Conservation (phyloP, 92 coral and sea anemone genomes). For the Muricea muricata region DNA sequence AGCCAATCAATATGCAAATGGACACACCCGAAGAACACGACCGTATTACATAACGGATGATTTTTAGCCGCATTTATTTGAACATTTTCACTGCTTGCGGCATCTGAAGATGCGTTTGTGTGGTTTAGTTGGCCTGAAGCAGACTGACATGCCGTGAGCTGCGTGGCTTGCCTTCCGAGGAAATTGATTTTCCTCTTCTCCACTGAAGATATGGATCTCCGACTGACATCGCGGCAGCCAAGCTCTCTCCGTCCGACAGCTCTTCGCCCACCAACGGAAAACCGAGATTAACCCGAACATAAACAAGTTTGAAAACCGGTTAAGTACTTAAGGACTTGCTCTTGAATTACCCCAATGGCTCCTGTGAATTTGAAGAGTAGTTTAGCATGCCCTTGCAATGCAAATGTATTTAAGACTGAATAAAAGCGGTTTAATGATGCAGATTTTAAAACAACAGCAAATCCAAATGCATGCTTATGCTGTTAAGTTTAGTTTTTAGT, state of each 20-base stretch:
- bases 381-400: too few relatives aligned
- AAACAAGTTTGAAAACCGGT: slow-evolving; percentile 25
- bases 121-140: too few relatives aligned
- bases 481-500: too few relatives aligned
- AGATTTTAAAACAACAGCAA: too few relatives aligned
- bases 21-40: background rate
- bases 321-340: background rate
- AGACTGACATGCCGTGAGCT: background rate
- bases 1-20: background rate
- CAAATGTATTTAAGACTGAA: too few relatives aligned
- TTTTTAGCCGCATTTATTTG: too few relatives aligned
- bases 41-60: too few relatives aligned
- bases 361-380: too few relatives aligned
- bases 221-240: background rate
- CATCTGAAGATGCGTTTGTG: background rate
- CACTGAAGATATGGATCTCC: background rate
- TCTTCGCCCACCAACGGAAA: slow-evolving; percentile 9
- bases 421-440: too few relatives aligned
- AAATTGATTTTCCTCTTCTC: background rate
- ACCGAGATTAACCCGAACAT: slow-evolving; percentile 21
- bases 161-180: background rate
- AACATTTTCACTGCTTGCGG: too few relatives aligned
- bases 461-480: background rate
- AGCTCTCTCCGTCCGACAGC: background rate
- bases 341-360: too few relatives aligned